Evolutionary conservation across 2,113 vertebrate genomes (phyloP).

Genomic region (Hepsetus odoe): DNA sequence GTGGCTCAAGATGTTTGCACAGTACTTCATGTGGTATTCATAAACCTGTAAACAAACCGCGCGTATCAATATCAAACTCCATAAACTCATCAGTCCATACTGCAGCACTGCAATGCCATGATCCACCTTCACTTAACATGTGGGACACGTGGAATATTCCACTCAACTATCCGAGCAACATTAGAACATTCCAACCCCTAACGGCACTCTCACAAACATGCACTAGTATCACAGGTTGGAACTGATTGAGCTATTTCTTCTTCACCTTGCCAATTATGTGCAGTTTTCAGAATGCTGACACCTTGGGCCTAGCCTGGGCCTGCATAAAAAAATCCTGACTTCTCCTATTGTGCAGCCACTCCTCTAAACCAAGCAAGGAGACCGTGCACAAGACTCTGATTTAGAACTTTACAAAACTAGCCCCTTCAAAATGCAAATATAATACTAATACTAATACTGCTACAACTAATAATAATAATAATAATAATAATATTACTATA

Average conservation of each 20-base stretch:
- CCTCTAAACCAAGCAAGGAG: background rate
- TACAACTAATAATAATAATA: too few relatives aligned
- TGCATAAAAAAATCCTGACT: background rate
- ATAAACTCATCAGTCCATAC: too few relatives aligned
- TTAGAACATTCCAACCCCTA: background rate
- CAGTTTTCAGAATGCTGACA: background rate
- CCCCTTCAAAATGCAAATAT: background rate
- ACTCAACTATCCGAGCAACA: background rate
- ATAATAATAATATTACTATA: too few relatives aligned
- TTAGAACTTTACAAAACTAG: background rate
- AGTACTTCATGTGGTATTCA: too few relatives aligned
- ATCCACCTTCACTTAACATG: background rate
- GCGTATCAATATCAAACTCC: too few relatives aligned
- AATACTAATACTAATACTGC: too few relatives aligned
- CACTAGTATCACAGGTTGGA: background rate
- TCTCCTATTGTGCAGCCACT: background rate
- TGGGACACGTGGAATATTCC: background rate
- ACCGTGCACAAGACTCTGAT: background rate
- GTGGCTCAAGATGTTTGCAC: too few relatives aligned
- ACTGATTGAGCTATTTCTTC: background rate
- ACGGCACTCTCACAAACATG: background rate
- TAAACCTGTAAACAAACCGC: too few relatives aligned
- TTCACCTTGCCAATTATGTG: background rate
- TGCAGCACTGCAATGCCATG: too few relatives aligned
- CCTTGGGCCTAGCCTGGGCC: background rate